These are phyloP conservation scores for Penaeus indicus DNA, from an alignment of 1,140 invertebrate species.

Conservation along the genomic window DNA sequence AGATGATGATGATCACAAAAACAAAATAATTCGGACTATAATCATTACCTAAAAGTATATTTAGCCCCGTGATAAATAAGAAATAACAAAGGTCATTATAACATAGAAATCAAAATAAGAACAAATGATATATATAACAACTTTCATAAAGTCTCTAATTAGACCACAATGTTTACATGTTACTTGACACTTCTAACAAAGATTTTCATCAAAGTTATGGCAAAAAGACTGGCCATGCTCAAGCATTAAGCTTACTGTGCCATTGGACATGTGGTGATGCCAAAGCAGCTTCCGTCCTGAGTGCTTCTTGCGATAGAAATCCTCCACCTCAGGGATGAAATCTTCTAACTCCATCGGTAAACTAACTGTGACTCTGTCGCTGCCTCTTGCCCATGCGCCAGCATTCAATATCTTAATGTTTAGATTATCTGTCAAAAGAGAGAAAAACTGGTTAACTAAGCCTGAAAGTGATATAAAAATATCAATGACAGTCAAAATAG, in stretches of 20 bases:
- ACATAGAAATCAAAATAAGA: too few relatives aligned
- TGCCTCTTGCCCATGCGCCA: constrained; percentile 96
- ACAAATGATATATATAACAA: too few relatives aligned
- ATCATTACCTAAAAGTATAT: too few relatives aligned
- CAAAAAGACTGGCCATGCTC: too few relatives aligned
- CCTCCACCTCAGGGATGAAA: constrained; percentile 97
- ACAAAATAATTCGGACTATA: too few relatives aligned
- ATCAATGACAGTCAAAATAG: neutral
- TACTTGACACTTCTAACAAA: too few relatives aligned
- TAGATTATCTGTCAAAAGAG: constrained; percentile 69
- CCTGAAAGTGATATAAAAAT: constrained; percentile 8
- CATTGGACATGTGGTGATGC: constrained; percentile 99
- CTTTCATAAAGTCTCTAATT: too few relatives aligned
- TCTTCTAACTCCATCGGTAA: constrained; percentile 97
- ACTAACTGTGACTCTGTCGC: constrained; percentile 94
- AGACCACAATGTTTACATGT: too few relatives aligned
- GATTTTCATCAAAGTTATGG: too few relatives aligned
- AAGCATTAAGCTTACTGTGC: constrained; percentile 76
- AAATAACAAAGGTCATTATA: too few relatives aligned
- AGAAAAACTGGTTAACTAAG: neutral
- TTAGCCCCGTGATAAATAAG: too few relatives aligned
- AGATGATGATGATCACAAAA: too few relatives aligned
- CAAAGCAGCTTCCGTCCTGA: constrained; percentile 98
- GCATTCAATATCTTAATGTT: constrained; percentile 94
- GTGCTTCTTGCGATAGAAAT: constrained; percentile 96